Evolutionary conservation across 2,797 vertebrate species (phyloP).

Genomic region (Mionectes olivaceus): DNA sequence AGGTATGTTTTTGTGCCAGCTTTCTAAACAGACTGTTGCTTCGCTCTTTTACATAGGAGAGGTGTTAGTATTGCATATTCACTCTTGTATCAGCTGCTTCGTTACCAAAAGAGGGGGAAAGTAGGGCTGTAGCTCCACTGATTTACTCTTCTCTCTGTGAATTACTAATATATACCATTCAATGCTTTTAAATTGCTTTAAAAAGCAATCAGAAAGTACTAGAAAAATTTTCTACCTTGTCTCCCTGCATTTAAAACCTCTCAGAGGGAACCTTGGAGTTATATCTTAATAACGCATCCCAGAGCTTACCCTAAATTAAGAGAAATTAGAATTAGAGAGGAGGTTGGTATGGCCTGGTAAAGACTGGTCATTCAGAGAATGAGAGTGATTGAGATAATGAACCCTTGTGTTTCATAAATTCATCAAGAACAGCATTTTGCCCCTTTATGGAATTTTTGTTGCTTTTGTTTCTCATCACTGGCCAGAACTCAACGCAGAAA

Average conservation of each 20-base stretch:
- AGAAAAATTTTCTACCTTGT: background rate
- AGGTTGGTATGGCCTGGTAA: background rate
- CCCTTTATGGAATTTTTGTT: background rate
- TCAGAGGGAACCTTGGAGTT: background rate
- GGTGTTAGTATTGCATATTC: background rate
- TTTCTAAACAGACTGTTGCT: background rate
- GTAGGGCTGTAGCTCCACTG: background rate
- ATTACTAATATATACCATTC: background rate
- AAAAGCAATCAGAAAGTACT: background rate
- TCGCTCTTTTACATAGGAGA: background rate
- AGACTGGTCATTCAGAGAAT: background rate
- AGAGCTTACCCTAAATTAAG: background rate
- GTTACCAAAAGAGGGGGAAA: background rate
- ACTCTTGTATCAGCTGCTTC: background rate
- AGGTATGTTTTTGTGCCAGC: background rate
- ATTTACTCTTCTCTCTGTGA: background rate
- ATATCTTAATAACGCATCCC: background rate
- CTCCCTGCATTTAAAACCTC: background rate
- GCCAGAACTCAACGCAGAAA: background rate
- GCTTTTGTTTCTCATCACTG: background rate
- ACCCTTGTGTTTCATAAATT: background rate
- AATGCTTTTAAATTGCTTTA: background rate
- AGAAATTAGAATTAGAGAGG: background rate
- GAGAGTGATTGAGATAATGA: background rate
- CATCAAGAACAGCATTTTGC: background rate